Percentiles rank a stretch among this genome's conserved stretches.
Conservation (phyloP, 2,888 invertebrate species). For the Conomelus anceps region DNA sequence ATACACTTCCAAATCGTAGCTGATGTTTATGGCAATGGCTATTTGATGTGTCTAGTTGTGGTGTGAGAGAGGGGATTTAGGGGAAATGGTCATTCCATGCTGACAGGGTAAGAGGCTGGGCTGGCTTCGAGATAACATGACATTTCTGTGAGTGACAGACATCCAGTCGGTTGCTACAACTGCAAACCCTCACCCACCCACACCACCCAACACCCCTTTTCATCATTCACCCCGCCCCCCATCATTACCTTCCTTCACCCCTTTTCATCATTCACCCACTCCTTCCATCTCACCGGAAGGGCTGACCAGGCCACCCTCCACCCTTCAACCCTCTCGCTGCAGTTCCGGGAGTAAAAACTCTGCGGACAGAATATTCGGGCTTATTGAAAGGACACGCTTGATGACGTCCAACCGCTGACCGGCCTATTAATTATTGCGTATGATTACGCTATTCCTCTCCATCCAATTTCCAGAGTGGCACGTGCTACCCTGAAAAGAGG, state of each 20-base stretch:
- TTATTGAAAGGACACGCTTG: background rate
- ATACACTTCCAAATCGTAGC: background rate
- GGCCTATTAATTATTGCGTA: background rate
- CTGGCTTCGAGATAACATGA: background rate
- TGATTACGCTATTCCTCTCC: background rate
- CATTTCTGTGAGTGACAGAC: background rate
- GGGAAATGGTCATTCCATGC: background rate
- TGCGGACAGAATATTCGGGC: background rate
- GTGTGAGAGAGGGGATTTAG: too few relatives aligned
- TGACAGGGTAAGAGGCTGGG: background rate
- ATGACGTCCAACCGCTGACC: background rate
- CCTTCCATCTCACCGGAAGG: background rate
- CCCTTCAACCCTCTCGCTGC: background rate
- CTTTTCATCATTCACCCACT: too few relatives aligned
- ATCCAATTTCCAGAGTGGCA: background rate
- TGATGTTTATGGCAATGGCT: background rate
- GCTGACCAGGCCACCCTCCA: background rate
- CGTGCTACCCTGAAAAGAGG: background rate
- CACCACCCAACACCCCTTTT: background rate
- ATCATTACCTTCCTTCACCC: background rate
- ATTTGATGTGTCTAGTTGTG: background rate
- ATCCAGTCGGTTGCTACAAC: background rate
- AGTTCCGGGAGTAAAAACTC: background rate
- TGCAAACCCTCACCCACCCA: too few relatives aligned
- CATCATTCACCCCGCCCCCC: too few relatives aligned